phyloP scores from a whole-genome alignment of 2,113 vertebrate species.

The Scophthalmus maximus region DNA sequence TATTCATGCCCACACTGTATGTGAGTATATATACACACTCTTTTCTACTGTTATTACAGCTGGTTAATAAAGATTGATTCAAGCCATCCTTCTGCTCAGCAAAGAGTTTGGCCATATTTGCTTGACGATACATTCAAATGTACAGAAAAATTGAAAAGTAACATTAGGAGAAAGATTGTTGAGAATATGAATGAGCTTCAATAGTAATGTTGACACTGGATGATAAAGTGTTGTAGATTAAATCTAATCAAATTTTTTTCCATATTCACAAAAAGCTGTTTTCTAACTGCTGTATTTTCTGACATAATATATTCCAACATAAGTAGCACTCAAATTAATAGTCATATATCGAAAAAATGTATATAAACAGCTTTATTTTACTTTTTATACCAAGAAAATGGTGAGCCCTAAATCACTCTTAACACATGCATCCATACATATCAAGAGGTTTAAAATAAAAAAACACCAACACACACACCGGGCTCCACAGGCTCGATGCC shows the following conservation, averaged over 20 bases:
- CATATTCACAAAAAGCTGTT: slow-evolving; percentile 2
- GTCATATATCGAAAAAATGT: slow-evolving; percentile 44
- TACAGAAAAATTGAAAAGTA: background rate
- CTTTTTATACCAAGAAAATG: slow-evolving; percentile 31
- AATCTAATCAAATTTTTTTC: background rate
- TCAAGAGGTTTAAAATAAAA: slow-evolving; percentile 6
- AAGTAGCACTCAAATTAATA: slow-evolving; percentile 34
- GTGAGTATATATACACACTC: background rate
- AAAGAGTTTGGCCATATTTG: slow-evolving; percentile 68
- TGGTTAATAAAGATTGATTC: slow-evolving; percentile 46
- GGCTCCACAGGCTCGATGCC: slow-evolving; percentile 34
- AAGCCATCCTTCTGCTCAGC: slow-evolving; percentile 43
- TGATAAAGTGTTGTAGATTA: background rate
- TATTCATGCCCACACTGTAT: slow-evolving; percentile 24
- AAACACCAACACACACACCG: slow-evolving; percentile 39
- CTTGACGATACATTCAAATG: slow-evolving; percentile 6
- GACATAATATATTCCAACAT: background rate
- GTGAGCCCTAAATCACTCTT: slow-evolving; percentile 22
- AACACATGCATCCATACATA: slow-evolving; percentile 42
- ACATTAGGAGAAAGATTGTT: background rate
- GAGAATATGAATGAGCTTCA: background rate
- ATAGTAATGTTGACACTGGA: background rate
- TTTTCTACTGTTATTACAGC: background rate
- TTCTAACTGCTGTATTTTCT: background rate
- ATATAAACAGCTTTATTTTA: slow-evolving; percentile 63